These are phyloP conservation scores for Gobius niger DNA, from an alignment of 2,113 vertebrate genomes.

Conservation along the genomic window DNA sequence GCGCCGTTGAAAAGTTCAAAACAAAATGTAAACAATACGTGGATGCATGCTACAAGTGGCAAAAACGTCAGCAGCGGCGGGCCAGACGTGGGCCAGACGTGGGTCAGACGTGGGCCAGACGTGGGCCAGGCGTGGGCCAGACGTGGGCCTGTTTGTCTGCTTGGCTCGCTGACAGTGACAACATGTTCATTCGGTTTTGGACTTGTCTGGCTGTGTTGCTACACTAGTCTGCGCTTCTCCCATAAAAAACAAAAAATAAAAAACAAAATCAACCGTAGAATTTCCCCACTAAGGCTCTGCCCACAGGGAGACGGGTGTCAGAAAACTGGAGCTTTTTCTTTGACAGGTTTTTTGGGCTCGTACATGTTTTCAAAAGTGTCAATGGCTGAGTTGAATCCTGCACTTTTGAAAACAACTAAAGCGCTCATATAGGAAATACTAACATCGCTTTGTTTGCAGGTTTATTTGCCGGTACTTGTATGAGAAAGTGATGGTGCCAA, in stretches of 20 bases:
- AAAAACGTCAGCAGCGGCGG: slow-evolving; percentile 34
- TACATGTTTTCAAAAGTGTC: no score
- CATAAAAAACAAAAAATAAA: not conserved
- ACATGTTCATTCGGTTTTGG: slow-evolving; percentile 19
- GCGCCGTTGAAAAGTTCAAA: slow-evolving; percentile 19
- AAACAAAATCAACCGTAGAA: not conserved
- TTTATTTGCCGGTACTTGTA: no score
- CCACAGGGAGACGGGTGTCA: not conserved
- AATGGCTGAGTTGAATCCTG: no score
- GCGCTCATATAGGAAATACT: no score
- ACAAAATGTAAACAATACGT: slow-evolving; percentile 47
- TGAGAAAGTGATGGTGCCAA: no score
- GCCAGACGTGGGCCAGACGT: slow-evolving; percentile 54
- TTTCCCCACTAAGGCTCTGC: slow-evolving; percentile 16
- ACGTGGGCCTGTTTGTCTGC: slow-evolving; percentile 53
- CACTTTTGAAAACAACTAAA: no score
- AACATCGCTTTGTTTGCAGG: no score
- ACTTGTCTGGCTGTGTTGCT: slow-evolving; percentile 28
- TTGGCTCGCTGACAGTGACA: slow-evolving; percentile 45
- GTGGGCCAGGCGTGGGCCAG: slow-evolving; percentile 53
- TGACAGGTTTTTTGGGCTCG: not conserved
- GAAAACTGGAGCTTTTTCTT: not conserved
- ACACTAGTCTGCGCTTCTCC: slow-evolving; percentile 10
- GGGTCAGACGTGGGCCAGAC: slow-evolving; percentile 50
- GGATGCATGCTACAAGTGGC: slow-evolving; percentile 67